A percentile compares a stretch with the other conserved stretches of the same genome.
phyloP scores from a whole-genome alignment of 2,797 vertebrate genomes.

The Sardinella longiceps region DNA sequence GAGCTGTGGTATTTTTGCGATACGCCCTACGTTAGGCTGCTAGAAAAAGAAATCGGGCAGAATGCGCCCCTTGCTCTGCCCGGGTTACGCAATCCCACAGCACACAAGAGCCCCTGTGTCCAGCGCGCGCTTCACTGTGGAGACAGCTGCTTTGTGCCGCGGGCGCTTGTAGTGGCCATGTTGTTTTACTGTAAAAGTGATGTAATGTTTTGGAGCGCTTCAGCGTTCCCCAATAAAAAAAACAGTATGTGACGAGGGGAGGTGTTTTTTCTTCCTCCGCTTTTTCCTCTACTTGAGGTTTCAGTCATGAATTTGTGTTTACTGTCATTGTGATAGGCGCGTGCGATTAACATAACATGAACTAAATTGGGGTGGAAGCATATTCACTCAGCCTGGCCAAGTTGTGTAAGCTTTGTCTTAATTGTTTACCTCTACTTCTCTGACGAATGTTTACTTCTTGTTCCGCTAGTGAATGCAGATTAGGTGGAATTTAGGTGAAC shows the following conservation, averaged over 20 bases:
- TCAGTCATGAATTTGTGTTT: background rate
- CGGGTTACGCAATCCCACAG: slow-evolving; percentile 70
- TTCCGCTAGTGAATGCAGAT: background rate
- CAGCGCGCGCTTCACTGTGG: slow-evolving; percentile 41
- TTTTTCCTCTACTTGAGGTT: slow-evolving; percentile 1
- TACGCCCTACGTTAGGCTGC: slow-evolving; percentile 46
- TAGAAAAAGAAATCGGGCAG: slow-evolving; percentile 58
- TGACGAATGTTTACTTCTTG: background rate
- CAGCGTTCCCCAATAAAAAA: slow-evolving; percentile 41
- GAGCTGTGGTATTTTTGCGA: slow-evolving; percentile 54
- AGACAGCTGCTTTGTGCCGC: slow-evolving; percentile 60
- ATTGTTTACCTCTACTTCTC: background rate
- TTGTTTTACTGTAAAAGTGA: slow-evolving; percentile 75
- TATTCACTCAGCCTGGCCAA: background rate
- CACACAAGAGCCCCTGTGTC: slow-evolving; percentile 71
- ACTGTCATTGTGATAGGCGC: background rate
- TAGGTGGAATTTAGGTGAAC: background rate
- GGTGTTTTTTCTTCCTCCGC: background rate
- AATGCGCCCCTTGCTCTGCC: slow-evolving; percentile 62
- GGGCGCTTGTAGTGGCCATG: slow-evolving; percentile 60
- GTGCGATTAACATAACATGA: background rate
- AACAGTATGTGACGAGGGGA: slow-evolving; percentile 13
- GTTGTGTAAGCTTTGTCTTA: background rate
- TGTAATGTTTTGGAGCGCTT: slow-evolving; percentile 73
- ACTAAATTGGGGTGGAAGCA: background rate